Evolutionary conservation across 1,140 invertebrate species (phyloP).

Genomic region (Drosophila mojavensis): DNA sequence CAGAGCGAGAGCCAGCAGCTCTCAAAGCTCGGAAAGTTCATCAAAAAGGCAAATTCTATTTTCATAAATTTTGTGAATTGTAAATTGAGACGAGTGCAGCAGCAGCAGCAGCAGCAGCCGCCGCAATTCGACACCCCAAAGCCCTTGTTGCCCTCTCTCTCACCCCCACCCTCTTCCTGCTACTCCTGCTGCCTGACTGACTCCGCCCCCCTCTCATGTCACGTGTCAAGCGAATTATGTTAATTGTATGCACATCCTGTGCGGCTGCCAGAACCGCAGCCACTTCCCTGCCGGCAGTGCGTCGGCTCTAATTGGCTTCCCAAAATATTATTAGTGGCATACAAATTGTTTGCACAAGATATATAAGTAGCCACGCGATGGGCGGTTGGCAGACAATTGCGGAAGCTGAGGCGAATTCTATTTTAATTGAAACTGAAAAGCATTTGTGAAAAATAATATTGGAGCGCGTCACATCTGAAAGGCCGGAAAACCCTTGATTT

Average conservation of each 20-base stretch:
- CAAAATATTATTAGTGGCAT: slow-evolving; percentile 65
- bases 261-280: slow-evolving; percentile 24
- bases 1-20: slow-evolving; percentile 22
- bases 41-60: slow-evolving; percentile 77
- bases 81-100: slow-evolving; percentile 76
- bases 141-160: neutral
- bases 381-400: neutral
- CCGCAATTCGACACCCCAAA: slow-evolving; percentile 64
- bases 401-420: neutral
- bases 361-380: slow-evolving; percentile 7
- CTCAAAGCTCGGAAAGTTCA: slow-evolving; percentile 52
- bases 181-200: neutral
- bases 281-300: slow-evolving; percentile 38
- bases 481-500: too few relatives aligned
- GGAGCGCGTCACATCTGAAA: too few relatives aligned
- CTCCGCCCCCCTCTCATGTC: slow-evolving; percentile 41
- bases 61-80: slow-evolving; percentile 73
- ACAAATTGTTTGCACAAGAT: slow-evolving; percentile 53
- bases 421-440: neutral
- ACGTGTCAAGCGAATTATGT: slow-evolving; percentile 84
- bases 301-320: slow-evolving; percentile 72
- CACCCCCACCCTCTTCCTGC: too few relatives aligned
- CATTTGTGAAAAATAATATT: too few relatives aligned
- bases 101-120: slow-evolving; percentile 20
- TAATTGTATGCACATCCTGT: slow-evolving; percentile 83